Conservation (phyloP, 2,888 invertebrate genomes). For the Clanis bilineata region DNA sequence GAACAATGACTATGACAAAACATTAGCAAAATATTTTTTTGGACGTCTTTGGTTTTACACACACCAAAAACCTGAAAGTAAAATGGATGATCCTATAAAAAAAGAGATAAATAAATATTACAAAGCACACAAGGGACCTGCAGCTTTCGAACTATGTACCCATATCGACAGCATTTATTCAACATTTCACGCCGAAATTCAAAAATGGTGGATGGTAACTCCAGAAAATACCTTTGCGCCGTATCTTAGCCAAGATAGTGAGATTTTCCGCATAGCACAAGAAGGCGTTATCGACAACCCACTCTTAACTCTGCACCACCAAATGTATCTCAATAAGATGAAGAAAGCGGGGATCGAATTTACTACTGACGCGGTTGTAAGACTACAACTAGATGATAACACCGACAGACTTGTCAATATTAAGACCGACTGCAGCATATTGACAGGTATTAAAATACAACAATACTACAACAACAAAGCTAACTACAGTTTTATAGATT, state of each 20-base stretch:
- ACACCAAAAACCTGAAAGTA: slow-evolving; percentile 43
- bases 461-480: slow-evolving; percentile 31
- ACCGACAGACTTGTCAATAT: slow-evolving; percentile 32
- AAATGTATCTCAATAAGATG: slow-evolving; percentile 40
- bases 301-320: slow-evolving; percentile 38
- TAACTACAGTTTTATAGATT: slow-evolving; percentile 37
- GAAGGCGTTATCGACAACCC: slow-evolving; percentile 43
- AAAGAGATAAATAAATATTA: slow-evolving; percentile 38
- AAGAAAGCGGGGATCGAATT: slow-evolving; percentile 39
- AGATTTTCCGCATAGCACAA: slow-evolving; percentile 41
- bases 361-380: slow-evolving; percentile 25
- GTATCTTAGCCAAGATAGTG: slow-evolving; percentile 37
- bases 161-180: slow-evolving; percentile 48
- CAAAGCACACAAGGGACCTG: slow-evolving; percentile 31
- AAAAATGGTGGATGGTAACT: slow-evolving; percentile 48
- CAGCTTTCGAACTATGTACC: slow-evolving; percentile 38
- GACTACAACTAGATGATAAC: slow-evolving; percentile 28
- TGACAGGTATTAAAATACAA: slow-evolving; percentile 41
- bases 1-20: slow-evolving; percentile 35
- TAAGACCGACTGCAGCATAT: slow-evolving; percentile 31
- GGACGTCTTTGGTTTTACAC: slow-evolving; percentile 46
- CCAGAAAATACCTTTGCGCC: slow-evolving; percentile 25
- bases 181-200: slow-evolving; percentile 46
- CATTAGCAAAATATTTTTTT: slow-evolving; percentile 39
- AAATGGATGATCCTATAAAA: slow-evolving; percentile 40